Evolutionary conservation across 2,797 vertebrate species (phyloP), one percentile per base, ranked within the genome.

Genomic region (Sebastes kiyomatsui): DNA sequence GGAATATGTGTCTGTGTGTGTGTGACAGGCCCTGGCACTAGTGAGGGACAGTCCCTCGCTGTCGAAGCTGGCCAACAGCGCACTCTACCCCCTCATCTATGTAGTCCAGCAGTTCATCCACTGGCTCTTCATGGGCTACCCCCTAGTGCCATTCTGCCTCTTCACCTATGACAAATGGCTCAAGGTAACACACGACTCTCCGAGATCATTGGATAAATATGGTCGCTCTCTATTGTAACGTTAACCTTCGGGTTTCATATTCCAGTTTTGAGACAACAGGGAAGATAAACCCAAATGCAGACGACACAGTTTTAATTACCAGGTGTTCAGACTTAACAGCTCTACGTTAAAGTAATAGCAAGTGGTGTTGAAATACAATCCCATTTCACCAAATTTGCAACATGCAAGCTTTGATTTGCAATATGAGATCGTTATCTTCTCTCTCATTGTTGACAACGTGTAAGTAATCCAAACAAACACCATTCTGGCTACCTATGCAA

Each of bases 61-160:
- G 77, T 93, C 83, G 18, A 90, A 88, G 7, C 54, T 99, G 76
- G 92, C 96, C 67, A 96, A 96, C 79, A 91, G 96, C 72, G 83
- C 94, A 0, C 80, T 98, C 59, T 95, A 93, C 79, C 97, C 97
- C 11, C 30, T 97, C 83, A 90, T 97, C 88, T 99, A 99, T 0
- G 22, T 97, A 72, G 90, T 97, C 60, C 97, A 99, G 84, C 98
- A 99, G 93, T 90, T 95, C 28, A 76, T 97, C 84, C 98, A 99
- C 92, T 99, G 97, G 98, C 96, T 99, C 85, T 98, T 99, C 77
- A 97, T 99, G 97, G 97, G 98, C 52, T 99, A 99, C 90, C 96
- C 98, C 3, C 94, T 99, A 52, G 96, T 97, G 75, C 95, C 98
- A 70, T 99, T 99, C 86, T 98, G 97, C 91, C 97, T 99, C 94